Percentiles rank a stretch among this genome's conserved stretches.
Conservation (phyloP, 2,888 invertebrate species). For the Synergus itoensis region DNA sequence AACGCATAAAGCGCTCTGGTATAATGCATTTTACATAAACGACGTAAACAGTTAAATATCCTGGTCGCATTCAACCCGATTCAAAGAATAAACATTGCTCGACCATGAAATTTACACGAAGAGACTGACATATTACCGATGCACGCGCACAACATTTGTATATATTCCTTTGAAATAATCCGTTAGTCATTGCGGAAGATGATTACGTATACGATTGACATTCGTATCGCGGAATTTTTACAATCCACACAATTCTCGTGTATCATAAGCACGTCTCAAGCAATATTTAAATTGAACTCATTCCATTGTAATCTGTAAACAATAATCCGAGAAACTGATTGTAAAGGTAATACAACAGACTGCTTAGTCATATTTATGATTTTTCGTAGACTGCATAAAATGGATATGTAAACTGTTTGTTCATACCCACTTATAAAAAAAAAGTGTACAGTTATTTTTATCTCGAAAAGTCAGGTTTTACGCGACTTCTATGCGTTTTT, state of each 20-base stretch:
- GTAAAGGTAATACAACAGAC: no score
- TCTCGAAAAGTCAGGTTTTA: background rate
- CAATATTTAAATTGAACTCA: background rate
- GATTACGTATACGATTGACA: constrained; percentile 31
- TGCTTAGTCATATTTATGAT: background rate
- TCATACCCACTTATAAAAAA: background rate
- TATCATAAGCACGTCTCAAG: background rate
- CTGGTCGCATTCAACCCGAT: constrained; percentile 6
- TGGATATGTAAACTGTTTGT: background rate
- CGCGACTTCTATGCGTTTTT: background rate
- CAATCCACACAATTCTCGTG: background rate
- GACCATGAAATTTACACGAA: constrained; percentile 18
- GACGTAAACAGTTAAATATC: constrained; percentile 30
- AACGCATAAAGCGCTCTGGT: background rate
- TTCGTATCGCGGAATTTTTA: constrained; percentile 19
- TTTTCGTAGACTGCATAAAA: background rate
- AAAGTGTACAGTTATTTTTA: background rate
- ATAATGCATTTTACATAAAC: constrained; percentile 8
- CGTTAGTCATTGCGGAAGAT: constrained; percentile 36
- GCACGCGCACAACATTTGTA: background rate
- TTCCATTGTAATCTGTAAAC: constrained; percentile 9
- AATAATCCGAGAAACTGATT: background rate
- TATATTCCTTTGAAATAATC: constrained; percentile 16
- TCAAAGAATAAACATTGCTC: background rate
- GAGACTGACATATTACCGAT: background rate